Conservation (phyloP, 2,888 invertebrate genomes). For the Cantharis lateralis region DNA sequence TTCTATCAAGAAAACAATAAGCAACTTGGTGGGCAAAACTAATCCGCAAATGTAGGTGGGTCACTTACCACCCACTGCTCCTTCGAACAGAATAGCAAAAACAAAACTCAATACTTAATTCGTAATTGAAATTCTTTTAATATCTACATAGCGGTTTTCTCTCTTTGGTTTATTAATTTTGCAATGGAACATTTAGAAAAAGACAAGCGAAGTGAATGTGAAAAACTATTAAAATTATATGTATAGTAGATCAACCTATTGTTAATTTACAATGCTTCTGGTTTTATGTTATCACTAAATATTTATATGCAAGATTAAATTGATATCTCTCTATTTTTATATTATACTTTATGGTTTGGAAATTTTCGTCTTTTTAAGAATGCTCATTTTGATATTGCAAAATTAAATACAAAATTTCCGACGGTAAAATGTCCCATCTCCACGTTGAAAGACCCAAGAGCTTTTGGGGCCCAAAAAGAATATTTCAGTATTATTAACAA, state of each 20-base stretch:
- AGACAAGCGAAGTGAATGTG: not conserved
- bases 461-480: no score
- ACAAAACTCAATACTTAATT: not conserved
- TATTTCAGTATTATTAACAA: no score
- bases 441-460: no score
- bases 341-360: no score
- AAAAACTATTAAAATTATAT: not conserved
- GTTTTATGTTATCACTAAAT: not conserved
- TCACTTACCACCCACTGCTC: not conserved
- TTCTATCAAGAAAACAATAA: not conserved
- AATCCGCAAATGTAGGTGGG: not conserved
- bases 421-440: no score
- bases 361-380: no score
- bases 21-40: not conserved
- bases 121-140: not conserved
- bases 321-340: not conserved
- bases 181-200: not conserved
- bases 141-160: not conserved
- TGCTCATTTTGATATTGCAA: no score
- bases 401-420: no score
- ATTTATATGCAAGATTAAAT: not conserved
- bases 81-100: not conserved
- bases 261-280: not conserved
- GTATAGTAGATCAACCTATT: not conserved
- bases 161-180: not conserved